Conservation (phyloP, 2,113 vertebrate species). For the Caretta caretta region DNA sequence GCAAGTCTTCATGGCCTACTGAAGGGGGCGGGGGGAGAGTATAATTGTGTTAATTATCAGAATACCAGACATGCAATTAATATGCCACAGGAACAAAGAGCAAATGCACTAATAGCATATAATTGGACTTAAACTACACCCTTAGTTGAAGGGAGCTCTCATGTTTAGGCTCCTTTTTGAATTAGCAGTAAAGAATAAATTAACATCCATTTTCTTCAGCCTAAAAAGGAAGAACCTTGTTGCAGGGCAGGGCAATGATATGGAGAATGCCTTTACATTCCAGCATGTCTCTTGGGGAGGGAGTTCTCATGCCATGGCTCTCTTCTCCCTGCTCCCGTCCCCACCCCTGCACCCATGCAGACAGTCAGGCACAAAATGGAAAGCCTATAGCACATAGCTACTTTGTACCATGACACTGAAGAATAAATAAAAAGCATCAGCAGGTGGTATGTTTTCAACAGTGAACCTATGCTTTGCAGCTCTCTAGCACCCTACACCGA, state of each 20-base stretch:
- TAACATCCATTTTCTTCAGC: conserved; percentile 62
- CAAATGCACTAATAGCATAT: conserved; percentile 73
- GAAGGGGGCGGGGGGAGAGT: conserved; percentile 52
- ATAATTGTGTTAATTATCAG: conserved; percentile 82
- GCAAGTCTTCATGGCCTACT: conserved; percentile 25
- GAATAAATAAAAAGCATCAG: background rate
- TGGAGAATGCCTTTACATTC: conserved; percentile 62
- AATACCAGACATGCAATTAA: conserved; percentile 79
- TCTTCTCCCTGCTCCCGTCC: background rate
- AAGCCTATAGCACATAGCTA: conserved; percentile 28
- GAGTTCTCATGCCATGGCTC: conserved; percentile 1
- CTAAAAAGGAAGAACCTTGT: conserved; percentile 36
- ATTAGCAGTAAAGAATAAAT: conserved; percentile 80
- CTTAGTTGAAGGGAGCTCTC: conserved; percentile 61
- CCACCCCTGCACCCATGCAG: background rate
- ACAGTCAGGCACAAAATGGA: background rate
- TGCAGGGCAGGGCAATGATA: conserved; percentile 51
- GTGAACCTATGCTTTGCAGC: background rate
- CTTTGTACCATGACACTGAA: background rate
- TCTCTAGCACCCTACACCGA: background rate
- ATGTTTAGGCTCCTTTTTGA: conserved; percentile 76
- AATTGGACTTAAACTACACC: conserved; percentile 75
- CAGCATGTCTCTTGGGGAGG: background rate
- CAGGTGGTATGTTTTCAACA: background rate
- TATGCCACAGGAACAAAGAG: conserved; percentile 78